A percentile compares a stretch with the other conserved stretches of the same genome.
These are phyloP conservation scores for Gnathonemus echidnorhynchus DNA, from an alignment of 2,113 vertebrate genomes.

Conservation along the genomic window DNA sequence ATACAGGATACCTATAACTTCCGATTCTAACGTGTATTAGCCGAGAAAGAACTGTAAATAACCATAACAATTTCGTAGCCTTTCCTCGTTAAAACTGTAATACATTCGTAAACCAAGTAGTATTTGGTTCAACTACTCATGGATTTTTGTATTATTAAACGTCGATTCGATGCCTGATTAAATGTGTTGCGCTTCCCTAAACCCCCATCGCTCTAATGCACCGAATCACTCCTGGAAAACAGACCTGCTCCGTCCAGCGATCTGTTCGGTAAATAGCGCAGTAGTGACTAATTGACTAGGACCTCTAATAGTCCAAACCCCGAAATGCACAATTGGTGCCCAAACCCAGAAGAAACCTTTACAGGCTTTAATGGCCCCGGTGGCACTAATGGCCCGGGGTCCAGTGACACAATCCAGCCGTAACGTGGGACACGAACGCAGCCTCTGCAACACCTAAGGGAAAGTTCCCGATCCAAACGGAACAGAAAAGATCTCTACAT, in stretches of 20 bases:
- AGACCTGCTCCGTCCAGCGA: neutral
- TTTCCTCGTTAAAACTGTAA: neutral
- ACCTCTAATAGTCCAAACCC: neutral
- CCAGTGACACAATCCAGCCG: neutral
- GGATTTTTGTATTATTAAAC: neutral
- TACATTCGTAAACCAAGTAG: neutral
- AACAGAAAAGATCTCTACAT: neutral
- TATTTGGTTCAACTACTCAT: neutral
- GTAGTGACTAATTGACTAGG: neutral
- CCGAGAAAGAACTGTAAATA: neutral
- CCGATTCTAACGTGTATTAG: neutral
- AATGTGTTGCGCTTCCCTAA: neutral
- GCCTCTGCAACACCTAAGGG: neutral
- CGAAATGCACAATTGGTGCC: neutral
- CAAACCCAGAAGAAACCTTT: neutral
- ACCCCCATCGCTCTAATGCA: neutral
- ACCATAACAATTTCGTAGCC: neutral
- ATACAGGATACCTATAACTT: neutral
- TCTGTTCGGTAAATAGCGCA: neutral
- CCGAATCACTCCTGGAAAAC: neutral
- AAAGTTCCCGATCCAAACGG: neutral
- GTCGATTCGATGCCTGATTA: neutral
- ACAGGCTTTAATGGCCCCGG: neutral
- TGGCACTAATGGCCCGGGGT: neutral
- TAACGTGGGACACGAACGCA: neutral